These are phyloP conservation scores for Drosophila neoperkinsi DNA, from an alignment of 2,888 invertebrate genomes.

Conservation along the genomic window DNA sequence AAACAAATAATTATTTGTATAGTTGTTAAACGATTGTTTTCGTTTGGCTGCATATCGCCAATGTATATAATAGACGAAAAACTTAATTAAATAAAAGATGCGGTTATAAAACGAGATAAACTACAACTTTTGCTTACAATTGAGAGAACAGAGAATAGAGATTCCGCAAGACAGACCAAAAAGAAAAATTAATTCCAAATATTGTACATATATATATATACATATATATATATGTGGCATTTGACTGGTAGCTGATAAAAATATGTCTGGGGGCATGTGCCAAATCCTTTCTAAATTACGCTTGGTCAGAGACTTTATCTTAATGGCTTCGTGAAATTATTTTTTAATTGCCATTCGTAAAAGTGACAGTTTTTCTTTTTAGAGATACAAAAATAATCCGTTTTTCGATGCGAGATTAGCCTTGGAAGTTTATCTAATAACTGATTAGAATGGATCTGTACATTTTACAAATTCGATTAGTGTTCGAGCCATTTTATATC, in stretches of 20 bases:
- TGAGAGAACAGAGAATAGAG: neutral
- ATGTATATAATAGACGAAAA: neutral
- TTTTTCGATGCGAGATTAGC: neutral
- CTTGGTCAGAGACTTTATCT: neutral
- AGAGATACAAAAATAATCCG: neutral
- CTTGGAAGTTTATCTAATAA: neutral
- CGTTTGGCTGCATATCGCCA: neutral
- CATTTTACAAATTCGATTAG: neutral
- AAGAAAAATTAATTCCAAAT: neutral
- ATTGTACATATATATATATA: neutral
- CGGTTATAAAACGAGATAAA: neutral
- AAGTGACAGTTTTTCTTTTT: neutral
- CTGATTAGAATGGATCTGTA: neutral
- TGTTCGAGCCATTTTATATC: neutral
- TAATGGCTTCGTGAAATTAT: neutral
- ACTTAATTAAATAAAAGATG: neutral
- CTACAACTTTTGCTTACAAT: neutral
- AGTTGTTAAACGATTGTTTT: neutral
- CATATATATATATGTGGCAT: neutral
- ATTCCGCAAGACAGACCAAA: neutral
- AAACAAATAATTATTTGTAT: neutral
- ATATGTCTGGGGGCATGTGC: neutral
- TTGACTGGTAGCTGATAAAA: neutral
- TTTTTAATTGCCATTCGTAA: neutral
- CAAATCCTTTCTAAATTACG: neutral